Conservation (phyloP, 37 sponge, comb jelly and placozoan genomes). For the Hormiphora californensis region DNA sequence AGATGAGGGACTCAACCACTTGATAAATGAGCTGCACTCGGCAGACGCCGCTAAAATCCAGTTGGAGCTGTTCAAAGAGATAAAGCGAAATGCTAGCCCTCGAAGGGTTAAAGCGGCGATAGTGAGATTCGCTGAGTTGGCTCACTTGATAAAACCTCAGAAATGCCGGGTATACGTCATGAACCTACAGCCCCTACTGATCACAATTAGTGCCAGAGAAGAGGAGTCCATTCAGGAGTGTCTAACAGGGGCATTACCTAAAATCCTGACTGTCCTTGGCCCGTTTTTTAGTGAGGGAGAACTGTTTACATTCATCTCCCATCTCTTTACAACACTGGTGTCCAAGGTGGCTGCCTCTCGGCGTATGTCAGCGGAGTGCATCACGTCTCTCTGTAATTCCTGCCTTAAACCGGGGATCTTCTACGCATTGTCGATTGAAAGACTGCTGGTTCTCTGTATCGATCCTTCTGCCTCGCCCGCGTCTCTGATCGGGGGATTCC, state of each 20-base stretch:
- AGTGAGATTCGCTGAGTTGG: conserved; percentile 35
- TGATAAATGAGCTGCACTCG: conserved; percentile 25
- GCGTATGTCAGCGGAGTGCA: conserved; percentile 46
- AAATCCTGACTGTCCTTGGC: conserved; percentile 13
- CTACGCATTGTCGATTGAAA: conserved; percentile 41
- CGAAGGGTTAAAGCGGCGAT: conserved; percentile 40
- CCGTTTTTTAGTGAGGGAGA: conserved; percentile 49
- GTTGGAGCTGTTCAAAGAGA: conserved; percentile 50
- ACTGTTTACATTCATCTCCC: not conserved
- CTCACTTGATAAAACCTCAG: conserved; percentile 32
- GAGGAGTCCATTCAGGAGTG: conserved; percentile 47
- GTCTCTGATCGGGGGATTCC: conserved; percentile 32
- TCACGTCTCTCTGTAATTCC: conserved; percentile 20
- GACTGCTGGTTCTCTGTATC: conserved; percentile 9
- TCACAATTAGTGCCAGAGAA: not conserved
- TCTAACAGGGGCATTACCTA: not conserved
- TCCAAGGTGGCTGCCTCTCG: conserved; percentile 15
- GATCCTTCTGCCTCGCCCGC: not conserved
- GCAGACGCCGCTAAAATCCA: not conserved
- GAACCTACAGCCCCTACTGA: conserved; percentile 28
- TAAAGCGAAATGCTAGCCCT: conserved; percentile 35
- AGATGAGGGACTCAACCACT: conserved; percentile 45
- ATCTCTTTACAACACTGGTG: conserved; percentile 28
- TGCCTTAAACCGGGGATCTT: conserved; percentile 45
- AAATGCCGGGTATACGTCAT: conserved; percentile 26